phyloP scores from a whole-genome alignment of 2,888 invertebrate species.

The Chloroclysta siterata region DNA sequence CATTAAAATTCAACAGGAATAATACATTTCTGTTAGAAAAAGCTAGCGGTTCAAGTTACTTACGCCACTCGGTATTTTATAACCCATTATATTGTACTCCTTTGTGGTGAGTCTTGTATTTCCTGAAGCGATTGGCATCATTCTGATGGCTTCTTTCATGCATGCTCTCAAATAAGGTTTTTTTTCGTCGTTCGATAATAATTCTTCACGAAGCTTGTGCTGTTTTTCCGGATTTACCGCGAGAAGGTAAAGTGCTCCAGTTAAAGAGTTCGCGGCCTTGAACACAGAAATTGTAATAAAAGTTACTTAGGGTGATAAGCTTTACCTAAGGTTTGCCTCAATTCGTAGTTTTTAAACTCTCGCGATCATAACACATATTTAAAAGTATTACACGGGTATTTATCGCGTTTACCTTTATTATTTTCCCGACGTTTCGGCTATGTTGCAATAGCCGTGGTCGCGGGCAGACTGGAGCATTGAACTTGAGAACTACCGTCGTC shows the following conservation, averaged over 20 bases:
- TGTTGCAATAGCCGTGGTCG: too few species aligned
- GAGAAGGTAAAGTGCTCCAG: constrained; percentile 85
- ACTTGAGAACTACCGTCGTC: too few species aligned
- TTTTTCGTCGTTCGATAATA: constrained; percentile 58
- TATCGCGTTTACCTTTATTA: too few species aligned
- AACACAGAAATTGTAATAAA: constrained; percentile 25
- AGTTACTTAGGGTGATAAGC: not conserved
- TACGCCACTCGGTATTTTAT: constrained; percentile 86
- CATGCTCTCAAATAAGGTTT: constrained; percentile 87
- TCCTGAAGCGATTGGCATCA: constrained; percentile 86
- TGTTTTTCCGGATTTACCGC: constrained; percentile 87
- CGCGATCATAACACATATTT: too few species aligned
- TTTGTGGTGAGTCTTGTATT: constrained; percentile 80
- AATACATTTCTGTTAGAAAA: not conserved
- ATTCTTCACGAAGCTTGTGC: constrained; percentile 85
- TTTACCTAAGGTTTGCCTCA: too few species aligned
- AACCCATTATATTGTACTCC: constrained; percentile 86
- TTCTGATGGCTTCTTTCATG: constrained; percentile 88
- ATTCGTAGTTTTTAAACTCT: too few species aligned
- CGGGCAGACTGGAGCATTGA: too few species aligned
- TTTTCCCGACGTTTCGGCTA: too few species aligned
- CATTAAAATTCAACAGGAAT: not conserved
- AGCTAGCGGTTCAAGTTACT: constrained; percentile 31
- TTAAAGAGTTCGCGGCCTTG: constrained; percentile 84
- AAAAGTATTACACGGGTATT: too few species aligned